Percentiles rank a stretch among this genome's conserved stretches.
Evolutionary conservation across 2,113 vertebrate species (phyloP).

Genomic region (Catagonus wagneri): DNA sequence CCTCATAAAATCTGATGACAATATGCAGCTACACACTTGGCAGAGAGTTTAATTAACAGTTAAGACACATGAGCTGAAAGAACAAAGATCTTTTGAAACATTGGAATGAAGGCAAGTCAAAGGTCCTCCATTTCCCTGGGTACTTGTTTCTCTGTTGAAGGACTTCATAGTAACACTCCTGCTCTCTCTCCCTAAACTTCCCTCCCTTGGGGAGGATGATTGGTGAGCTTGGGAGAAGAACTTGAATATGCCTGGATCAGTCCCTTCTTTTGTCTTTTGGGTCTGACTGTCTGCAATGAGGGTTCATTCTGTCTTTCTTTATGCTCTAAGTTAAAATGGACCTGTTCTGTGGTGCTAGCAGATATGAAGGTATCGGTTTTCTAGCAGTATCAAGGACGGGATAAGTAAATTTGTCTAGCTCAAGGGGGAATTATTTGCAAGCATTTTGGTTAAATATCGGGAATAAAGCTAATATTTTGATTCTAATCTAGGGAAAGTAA

Average conservation of each 20-base stretch:
- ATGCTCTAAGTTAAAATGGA: neutral
- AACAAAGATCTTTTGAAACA: neutral
- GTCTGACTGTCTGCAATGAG: neutral
- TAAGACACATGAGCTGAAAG: neutral
- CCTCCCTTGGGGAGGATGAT: neutral
- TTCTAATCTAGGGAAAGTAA: neutral
- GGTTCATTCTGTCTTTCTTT: neutral
- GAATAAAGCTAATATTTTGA: neutral
- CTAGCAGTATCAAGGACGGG: neutral
- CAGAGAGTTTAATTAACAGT: neutral
- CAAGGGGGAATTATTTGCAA: neutral
- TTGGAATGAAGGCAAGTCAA: neutral
- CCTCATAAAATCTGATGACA: neutral
- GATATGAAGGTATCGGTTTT: neutral
- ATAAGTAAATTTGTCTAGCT: slow-evolving; percentile 1
- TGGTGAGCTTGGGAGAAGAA: neutral
- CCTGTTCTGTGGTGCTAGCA: neutral
- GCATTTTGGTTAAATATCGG: neutral
- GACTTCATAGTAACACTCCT: neutral
- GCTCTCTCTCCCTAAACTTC: neutral
- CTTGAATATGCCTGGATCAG: neutral
- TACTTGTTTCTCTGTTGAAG: neutral
- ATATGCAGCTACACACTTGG: neutral
- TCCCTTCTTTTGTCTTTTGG: neutral
- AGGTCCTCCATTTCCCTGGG: neutral